Evolutionary conservation across 2,113 vertebrate species (phyloP), one percentile per base, ranked within the genome.

Genomic region (Periophthalmus modestus): DNA sequence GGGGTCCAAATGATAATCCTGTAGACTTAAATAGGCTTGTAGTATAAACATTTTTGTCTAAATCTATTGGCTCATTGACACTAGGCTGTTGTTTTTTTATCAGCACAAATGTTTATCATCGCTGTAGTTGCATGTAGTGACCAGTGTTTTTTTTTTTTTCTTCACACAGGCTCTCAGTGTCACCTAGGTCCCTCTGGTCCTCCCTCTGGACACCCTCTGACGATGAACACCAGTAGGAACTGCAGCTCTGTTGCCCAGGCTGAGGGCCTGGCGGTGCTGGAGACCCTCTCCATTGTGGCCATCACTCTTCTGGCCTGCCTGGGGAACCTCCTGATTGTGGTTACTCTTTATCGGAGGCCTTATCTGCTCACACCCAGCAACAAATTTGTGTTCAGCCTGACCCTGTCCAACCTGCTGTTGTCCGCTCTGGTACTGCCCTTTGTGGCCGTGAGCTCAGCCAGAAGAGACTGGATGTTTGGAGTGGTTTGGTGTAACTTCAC

Each of bases 401-500:
- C 98, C 0, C 92, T 96, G 43, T 99, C 97, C 88, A 99, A 99
- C 92, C 93, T 99, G 75, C 92, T 99, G 1, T 93, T 99, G 34
- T 97, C 97, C 0, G 85, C 96, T 59, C 85, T 99, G 88, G 97
- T 98, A 75, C 94, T 99, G 58, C 98, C 98, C 0, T 98, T 99
- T 0, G 96, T 98, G 70, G 95, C 94, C 7, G 96, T 96, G 21
- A 98, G 97, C 90, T 96, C 96, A 3, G 93, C 94, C 4, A 93
- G 91, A 79, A 91, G 95, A 65, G 95, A 96, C 90, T 99, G 98
- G 98, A 93, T 98, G 83, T 99, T 99, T 0, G 97, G 98, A 0
- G 96, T 98, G 1, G 97, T 99, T 74, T 99, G 98, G 98, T 99
- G 98, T 93, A 97, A 98, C 91, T 97, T 99, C 87, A 99, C 96